phyloP scores from a whole-genome alignment of 2,113 vertebrate genomes.

The Pedetes capensis region DNA sequence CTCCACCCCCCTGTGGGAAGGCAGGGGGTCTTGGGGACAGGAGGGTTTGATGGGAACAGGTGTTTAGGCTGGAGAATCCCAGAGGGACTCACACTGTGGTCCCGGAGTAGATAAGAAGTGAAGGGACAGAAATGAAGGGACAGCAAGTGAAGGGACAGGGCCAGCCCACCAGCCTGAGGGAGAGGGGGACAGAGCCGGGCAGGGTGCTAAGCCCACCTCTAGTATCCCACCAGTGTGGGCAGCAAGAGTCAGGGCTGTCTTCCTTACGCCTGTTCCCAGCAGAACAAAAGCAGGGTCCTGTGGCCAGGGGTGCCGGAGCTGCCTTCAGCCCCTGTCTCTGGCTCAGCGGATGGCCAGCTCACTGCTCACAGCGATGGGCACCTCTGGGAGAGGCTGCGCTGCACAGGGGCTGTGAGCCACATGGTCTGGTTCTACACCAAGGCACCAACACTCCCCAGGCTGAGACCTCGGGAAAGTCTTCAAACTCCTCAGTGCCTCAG shows the following conservation, averaged over 20 bases:
- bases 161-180: background rate
- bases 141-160: background rate
- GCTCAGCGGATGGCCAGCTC: background rate
- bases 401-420: background rate
- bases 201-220: background rate
- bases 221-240: background rate
- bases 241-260: background rate
- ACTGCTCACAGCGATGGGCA: rapidly evolving
- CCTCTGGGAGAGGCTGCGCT: background rate
- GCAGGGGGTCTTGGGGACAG: background rate
- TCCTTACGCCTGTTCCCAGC: background rate
- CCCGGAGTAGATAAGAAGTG: background rate
- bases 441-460: too few relatives aligned
- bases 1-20: background rate
- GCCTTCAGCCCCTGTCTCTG: too few relatives aligned
- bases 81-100: background rate
- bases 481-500: rapidly evolving
- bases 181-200: background rate
- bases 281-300: rapidly evolving
- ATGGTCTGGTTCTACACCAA: too few relatives aligned
- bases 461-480: background rate
- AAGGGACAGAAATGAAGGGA: background rate
- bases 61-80: background rate
- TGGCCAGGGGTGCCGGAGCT: rapidly evolving
- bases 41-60: background rate